Percentiles rank a stretch among this genome's conserved stretches.
Evolutionary conservation across 2,113 vertebrate genomes (phyloP).

Genomic region (Dolichotis patagonum): DNA sequence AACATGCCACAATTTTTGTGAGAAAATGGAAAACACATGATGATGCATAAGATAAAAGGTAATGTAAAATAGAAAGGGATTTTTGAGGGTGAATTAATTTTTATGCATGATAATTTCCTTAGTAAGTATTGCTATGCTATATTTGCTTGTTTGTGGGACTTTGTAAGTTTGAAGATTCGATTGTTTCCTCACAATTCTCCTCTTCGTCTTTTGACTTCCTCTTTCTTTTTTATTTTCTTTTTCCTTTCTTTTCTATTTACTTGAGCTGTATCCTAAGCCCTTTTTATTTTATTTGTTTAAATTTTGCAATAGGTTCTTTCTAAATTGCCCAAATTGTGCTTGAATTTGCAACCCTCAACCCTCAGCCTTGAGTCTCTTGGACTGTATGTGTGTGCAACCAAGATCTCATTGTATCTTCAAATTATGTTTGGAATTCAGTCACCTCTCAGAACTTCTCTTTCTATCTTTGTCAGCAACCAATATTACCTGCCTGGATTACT

Average conservation of each 20-base stretch:
- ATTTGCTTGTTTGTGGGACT: conserved; percentile 16
- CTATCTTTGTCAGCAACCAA: neutral
- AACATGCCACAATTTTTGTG: neutral
- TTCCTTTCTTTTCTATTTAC: neutral
- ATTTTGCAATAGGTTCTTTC: neutral
- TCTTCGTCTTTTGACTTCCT: neutral
- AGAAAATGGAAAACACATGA: conserved; percentile 41
- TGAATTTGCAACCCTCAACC: neutral
- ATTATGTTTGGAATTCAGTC: neutral
- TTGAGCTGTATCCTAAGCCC: neutral
- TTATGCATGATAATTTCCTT: neutral
- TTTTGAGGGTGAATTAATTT: neutral
- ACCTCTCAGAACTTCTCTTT: neutral
- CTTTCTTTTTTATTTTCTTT: neutral
- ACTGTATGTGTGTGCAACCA: neutral
- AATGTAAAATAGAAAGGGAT: neutral
- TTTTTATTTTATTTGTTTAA: neutral
- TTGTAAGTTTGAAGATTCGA: neutral
- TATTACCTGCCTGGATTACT: neutral
- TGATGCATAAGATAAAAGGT: neutral
- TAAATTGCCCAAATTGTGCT: neutral
- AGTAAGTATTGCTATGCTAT: neutral
- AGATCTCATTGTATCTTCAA: neutral
- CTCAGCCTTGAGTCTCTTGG: neutral
- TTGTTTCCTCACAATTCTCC: neutral